phyloP scores from a whole-genome alignment of 2,888 invertebrate species.

The Aplocera efformata region DNA sequence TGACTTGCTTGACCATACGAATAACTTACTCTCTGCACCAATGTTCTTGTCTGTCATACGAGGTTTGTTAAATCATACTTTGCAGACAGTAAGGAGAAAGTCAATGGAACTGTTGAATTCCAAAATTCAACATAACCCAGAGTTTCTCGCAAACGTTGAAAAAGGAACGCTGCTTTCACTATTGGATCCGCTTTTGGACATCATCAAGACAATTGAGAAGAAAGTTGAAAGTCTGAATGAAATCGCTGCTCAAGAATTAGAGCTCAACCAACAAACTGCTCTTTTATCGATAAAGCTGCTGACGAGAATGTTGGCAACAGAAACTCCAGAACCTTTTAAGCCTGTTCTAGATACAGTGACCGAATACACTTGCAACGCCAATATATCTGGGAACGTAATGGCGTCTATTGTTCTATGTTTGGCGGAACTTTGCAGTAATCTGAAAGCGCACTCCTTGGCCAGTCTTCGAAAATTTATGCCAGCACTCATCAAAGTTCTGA shows the following conservation, averaged over 20 bases:
- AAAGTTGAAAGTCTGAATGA: conserved; percentile 50
- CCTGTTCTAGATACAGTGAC: conserved; percentile 85
- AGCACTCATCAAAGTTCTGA: conserved; percentile 83
- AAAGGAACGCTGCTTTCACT: conserved; percentile 77
- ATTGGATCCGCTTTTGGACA: conserved; percentile 81
- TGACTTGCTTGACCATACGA: conserved; percentile 89
- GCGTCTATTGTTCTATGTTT: conserved; percentile 88
- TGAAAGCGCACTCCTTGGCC: conserved; percentile 87
- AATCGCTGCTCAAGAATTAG: conserved; percentile 78
- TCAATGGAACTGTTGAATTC: conserved; percentile 92
- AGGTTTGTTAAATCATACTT: conserved; percentile 85
- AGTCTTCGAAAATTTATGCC: conserved; percentile 91
- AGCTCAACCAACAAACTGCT: conserved; percentile 89
- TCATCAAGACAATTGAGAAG: conserved; percentile 77
- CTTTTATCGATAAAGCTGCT: conserved; percentile 90
- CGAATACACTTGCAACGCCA: conserved; percentile 76
- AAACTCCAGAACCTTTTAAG: conserved; percentile 85
- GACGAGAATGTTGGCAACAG: conserved; percentile 85
- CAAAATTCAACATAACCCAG: conserved; percentile 86
- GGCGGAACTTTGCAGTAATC: conserved; percentile 87
- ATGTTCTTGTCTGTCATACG: conserved; percentile 90
- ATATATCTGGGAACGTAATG: conserved; percentile 81
- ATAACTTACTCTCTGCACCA: conserved; percentile 87
- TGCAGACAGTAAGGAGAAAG: conserved; percentile 87
- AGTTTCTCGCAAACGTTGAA: conserved; percentile 79